Percentiles rank a stretch among this genome's conserved stretches.
Conservation (phyloP, 2,888 invertebrate species). For the Amphimallon solstitiale region DNA sequence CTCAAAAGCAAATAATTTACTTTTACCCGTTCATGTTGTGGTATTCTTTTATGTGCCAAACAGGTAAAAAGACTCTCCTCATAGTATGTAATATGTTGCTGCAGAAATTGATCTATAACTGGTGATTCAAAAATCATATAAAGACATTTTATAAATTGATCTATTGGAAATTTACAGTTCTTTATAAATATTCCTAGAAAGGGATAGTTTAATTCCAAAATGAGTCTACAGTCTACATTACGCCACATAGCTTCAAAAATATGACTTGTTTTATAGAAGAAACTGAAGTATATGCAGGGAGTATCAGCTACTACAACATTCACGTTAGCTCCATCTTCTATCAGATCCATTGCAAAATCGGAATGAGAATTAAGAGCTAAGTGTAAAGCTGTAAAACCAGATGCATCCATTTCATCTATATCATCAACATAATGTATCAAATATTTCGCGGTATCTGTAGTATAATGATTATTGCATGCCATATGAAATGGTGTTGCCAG, state of each 20-base stretch:
- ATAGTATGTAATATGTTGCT: slow-evolving; percentile 3
- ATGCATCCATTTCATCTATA: slow-evolving; percentile 19
- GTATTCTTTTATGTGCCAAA: slow-evolving; percentile 5
- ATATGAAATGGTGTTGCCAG: slow-evolving; percentile 30
- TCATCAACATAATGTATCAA: slow-evolving; percentile 9
- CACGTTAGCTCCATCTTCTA: slow-evolving; percentile 7
- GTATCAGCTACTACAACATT: not conserved
- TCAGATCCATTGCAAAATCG: slow-evolving; percentile 6
- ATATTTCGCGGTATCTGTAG: slow-evolving; percentile 9
- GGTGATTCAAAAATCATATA: slow-evolving; percentile 24
- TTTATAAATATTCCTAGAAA: slow-evolving; percentile 1
- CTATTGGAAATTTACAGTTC: not conserved
- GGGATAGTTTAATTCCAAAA: slow-evolving; percentile 7
- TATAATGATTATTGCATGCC: slow-evolving; percentile 4
- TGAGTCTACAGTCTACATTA: not conserved
- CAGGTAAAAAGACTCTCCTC: slow-evolving; percentile 9
- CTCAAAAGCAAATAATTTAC: slow-evolving; percentile 13
- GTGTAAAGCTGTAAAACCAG: slow-evolving; percentile 9
- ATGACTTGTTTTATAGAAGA: slow-evolving; percentile 7
- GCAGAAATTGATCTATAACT: not conserved
- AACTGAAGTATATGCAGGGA: slow-evolving; percentile 8
- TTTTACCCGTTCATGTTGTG: slow-evolving; percentile 3
- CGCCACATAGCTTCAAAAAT: slow-evolving; percentile 14
- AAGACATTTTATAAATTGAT: slow-evolving; percentile 15
- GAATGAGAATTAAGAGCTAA: slow-evolving; percentile 17